Evolutionary conservation across 30 jellyfish, hydroid and myxozoan species (phyloP).

Genomic region (Nemopilema nomurai): DNA sequence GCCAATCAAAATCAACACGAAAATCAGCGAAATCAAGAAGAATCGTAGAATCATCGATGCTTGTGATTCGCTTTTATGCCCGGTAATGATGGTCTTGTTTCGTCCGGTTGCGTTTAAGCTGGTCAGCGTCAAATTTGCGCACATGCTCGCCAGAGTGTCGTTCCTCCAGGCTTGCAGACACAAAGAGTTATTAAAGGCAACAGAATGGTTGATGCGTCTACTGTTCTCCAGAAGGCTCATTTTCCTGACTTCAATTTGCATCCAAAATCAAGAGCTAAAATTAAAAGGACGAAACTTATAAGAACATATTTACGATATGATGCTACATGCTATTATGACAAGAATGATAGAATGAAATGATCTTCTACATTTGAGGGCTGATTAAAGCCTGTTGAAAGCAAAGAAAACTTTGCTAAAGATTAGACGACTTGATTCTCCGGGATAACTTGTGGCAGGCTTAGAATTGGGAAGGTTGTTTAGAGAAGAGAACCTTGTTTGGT

Average conservation of each 20-base stretch:
- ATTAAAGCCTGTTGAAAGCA: background rate
- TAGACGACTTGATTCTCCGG: no score
- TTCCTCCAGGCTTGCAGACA: slow-evolving; percentile 3
- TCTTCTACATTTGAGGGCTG: background rate
- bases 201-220: background rate
- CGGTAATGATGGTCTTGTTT: background rate
- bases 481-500: no score
- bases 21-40: slow-evolving; percentile 50
- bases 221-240: background rate
- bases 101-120: background rate
- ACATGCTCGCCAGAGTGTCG: background rate
- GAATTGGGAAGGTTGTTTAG: no score
- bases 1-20: slow-evolving; percentile 60
- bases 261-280: background rate
- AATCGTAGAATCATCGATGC: slow-evolving; percentile 49
- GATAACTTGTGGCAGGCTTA: no score
- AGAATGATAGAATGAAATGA: background rate
- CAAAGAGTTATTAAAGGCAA: background rate
- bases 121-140: slow-evolving; percentile 14
- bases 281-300: no score
- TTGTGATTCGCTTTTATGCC: slow-evolving; percentile 12
- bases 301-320: no score
- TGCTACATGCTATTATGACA: no score
- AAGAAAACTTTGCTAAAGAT: no score
- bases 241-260: background rate